Evolutionary conservation across 2,113 vertebrate genomes (phyloP), one percentile per base, ranked within the genome.

Genomic region (Tautogolabrus adspersus): DNA sequence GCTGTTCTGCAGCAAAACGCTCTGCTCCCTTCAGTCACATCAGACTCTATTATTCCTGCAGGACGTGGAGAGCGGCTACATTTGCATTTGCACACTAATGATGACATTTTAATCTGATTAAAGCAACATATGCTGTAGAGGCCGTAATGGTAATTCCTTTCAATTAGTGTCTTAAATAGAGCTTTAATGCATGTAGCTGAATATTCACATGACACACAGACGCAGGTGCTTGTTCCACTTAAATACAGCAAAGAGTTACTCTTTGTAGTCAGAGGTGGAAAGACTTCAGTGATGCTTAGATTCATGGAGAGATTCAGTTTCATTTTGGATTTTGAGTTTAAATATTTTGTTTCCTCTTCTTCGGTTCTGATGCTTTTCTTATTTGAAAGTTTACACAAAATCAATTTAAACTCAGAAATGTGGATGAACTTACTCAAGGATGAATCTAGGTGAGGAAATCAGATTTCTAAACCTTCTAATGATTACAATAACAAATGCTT

Each of bases 91-190:
- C 62, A 77, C 78, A 26, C 64, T 83, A 75, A 82, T 54, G 69
- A 81, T 42, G 37, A 18, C 69, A 51, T 74, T 84, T 82, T 80
- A 81, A 86, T 86, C 76, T 70, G 76, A 86, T 85, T 85, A 74
- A 59, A 78, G 75, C 47, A 30, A 47, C 76, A 47, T 75, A 58
- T 71, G 21, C 26, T 44, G 66, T 6, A 61, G 59, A 30, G 38
- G 81, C 63, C 1, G 40, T 61, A 60, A 12, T 26, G 73, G 26
- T 60, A 84, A 86, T 40, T 55, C 52, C 26, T 61, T 59, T 76
- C 55, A 7, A 58, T 64, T 57, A 83, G 72, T 76, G 38, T 46
- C 44, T 40, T 71, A 56, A 77, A 84, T 77, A 72, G 52, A 63
- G 76, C 34, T 62, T 19, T 44, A 60, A 70, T 66, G 58, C 66